Percentiles rank a stretch among this genome's conserved stretches.
These are phyloP conservation scores for Haliclona indistincta DNA, from an alignment of 37 sponge, comb jelly and placozoan species.

Conservation along the genomic window DNA sequence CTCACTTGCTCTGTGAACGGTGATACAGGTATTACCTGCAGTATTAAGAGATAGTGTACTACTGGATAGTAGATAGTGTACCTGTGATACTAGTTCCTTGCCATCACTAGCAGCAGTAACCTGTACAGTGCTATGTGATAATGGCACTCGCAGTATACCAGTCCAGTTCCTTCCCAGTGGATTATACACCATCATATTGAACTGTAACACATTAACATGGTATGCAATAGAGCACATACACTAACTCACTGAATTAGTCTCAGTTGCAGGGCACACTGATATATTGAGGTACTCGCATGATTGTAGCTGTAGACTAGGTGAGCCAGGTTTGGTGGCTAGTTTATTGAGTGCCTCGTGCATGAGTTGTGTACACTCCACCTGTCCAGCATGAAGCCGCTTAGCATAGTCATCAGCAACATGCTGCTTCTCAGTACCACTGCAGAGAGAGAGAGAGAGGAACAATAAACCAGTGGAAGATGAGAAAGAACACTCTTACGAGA, in stretches of 20 bases:
- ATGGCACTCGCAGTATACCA: slow-evolving; percentile 33
- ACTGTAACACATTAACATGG: slow-evolving; percentile 22
- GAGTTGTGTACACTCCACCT: slow-evolving; percentile 59
- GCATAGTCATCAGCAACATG: slow-evolving; percentile 97
- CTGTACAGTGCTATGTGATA: not conserved
- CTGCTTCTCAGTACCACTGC: slow-evolving; percentile 88
- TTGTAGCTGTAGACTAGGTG: slow-evolving; percentile 14
- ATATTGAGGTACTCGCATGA: slow-evolving; percentile 85
- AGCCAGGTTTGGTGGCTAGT: slow-evolving; percentile 16
- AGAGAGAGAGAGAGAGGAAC: too few species aligned
- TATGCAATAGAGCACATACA: not conserved
- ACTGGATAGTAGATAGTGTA: not conserved
- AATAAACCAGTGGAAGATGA: too few species aligned
- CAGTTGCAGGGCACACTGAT: slow-evolving; percentile 70
- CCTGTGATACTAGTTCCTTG: slow-evolving; percentile 16
- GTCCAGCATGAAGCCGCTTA: slow-evolving; percentile 85
- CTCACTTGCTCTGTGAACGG: slow-evolving; percentile 21
- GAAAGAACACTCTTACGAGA: slow-evolving; percentile 77
- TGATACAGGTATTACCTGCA: slow-evolving; percentile 44
- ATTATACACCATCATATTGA: slow-evolving; percentile 83
- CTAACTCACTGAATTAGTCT: slow-evolving; percentile 8
- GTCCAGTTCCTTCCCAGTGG: slow-evolving; percentile 47
- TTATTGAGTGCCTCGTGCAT: slow-evolving; percentile 21
- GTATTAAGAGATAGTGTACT: not conserved
- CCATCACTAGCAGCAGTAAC: slow-evolving; percentile 21